Evolutionary conservation across 2,797 vertebrate species (phyloP), one percentile per base, ranked within the genome.

Genomic region (Hozukius guyotensis): DNA sequence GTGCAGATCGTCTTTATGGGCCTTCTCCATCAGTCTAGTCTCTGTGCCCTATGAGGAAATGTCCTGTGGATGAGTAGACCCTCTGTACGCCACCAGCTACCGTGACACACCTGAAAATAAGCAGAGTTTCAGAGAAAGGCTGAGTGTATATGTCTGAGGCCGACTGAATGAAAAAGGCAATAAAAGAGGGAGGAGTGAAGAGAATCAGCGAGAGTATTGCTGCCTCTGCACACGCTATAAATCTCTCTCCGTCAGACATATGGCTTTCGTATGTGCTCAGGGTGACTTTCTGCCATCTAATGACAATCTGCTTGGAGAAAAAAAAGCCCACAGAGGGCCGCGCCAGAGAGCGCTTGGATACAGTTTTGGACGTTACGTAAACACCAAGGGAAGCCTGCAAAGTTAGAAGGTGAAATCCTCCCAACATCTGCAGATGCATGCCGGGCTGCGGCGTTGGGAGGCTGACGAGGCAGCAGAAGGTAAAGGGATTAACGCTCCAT

Each of bases 321-420:
- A 12, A 46, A 32, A 27, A 29, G 63, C 55, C 65, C 8, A 4
- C 46, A 4, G 18, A 64, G 20, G 8, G 14, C 20, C 10, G 2
- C 5, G 55, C 59, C 53, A 27, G 56, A 63, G 24, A 67, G 72
- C 4, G 24, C 2, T 75, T 77, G 87, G 84, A 84, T 63, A n/a
- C 57, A 61, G 69, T 53, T 68, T 36, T 36, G 78, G 81, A 76
- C 59, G 53, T 86, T 84, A 85, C 70, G 72, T 86, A 85, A 87
- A 83, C 77, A 13, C 84, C 79, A 38, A 61, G 87, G 84, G 66
- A 87, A 87, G 77, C 78, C 57, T 83, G 81, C 85, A 86, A 87
- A 78, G 82, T 75, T 5, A 53, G 61, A 60, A 56, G 71, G 68
- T 67, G 74, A 88, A 86, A 85, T 80, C 80, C 79, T 79, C 42